Evolutionary conservation across 1,140 invertebrate species (phyloP).

Genomic region (Brachionus plicatilis): DNA sequence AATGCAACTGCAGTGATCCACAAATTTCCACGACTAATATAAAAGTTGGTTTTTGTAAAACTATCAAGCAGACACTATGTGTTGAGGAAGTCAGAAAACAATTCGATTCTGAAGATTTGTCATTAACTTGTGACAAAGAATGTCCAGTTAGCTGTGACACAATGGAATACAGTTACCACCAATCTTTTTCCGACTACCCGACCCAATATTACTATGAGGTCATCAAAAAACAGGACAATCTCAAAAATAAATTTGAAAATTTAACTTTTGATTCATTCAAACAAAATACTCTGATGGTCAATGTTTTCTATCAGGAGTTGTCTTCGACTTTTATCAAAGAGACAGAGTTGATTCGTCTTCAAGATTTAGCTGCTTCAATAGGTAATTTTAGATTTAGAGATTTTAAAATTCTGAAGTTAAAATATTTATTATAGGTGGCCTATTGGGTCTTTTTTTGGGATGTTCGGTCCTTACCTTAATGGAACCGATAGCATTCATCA

Average conservation of each 20-base stretch:
- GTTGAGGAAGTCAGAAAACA: background rate
- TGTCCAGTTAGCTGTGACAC: background rate
- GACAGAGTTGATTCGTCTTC: background rate
- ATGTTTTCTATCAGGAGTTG: background rate
- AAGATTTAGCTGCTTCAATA: background rate
- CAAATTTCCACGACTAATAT: background rate
- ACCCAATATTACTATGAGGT: background rate
- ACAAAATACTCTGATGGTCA: background rate
- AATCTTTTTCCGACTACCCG: background rate
- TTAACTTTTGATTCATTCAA: background rate
- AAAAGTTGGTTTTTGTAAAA: background rate
- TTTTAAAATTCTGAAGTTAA: background rate
- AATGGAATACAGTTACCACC: background rate
- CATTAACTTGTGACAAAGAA: background rate
- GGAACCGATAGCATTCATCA: background rate
- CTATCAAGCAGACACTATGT: background rate
- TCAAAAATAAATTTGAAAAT: background rate
- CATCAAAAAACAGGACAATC: background rate
- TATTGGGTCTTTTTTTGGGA: background rate
- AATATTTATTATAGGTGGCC: background rate
- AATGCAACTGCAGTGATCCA: constrained; percentile 29
- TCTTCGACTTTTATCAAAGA: background rate
- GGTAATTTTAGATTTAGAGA: background rate
- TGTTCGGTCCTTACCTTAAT: background rate
- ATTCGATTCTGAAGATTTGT: background rate